Base-by-base conservation (phyloP, 2,888 invertebrate species). In the Creontiades dilutus region DNA sequence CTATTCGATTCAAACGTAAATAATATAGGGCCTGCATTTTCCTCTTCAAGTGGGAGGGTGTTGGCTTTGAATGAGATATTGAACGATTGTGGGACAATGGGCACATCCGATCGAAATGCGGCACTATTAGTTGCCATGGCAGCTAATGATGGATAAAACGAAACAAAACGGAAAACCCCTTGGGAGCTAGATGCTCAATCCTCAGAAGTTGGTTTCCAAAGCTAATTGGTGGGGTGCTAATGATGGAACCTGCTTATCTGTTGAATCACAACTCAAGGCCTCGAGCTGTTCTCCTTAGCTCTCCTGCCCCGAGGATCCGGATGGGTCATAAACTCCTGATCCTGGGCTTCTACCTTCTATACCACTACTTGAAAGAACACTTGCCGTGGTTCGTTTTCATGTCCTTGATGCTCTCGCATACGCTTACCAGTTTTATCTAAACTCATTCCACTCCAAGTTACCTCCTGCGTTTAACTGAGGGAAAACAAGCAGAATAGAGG, bases 81-180 rank as follows among this genome's bases (percentile, higher is more conserved):
- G 88, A 88, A 88, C 88, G 78, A 78, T 28, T 46, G 27, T 12
- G 85, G 55, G 52, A 80, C 88, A 78, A 88, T 88, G 88, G 27
- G 46, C 78, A 68, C 68, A 80, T 88, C 88, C 52, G 88, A 88
- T 88, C 88, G 88, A 88, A 88, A 48, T 68, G 86, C 61, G 46
- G 46, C 48, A 28, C 88, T 78, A 78, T 88, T 80, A 88, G 88
- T 88, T 80, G 27, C 88, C 88, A 88, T 88, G 88, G 88, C 80
- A 52, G 88, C 88, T 88, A 88, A 88, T 88, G 88, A 88, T 88
- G 88, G 88, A 52, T 78, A 76, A 88, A 88, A 88, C 88, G 88
- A 88, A 88, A 88, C 88, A 88, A 88, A 88, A 48, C 78, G 52
- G 55, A 78, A 88, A 76, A 48, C 78, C 88, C 78, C 52, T 80